phyloP scores from a whole-genome alignment of 2,113 vertebrate species.

The Heloderma charlesbogerti region DNA sequence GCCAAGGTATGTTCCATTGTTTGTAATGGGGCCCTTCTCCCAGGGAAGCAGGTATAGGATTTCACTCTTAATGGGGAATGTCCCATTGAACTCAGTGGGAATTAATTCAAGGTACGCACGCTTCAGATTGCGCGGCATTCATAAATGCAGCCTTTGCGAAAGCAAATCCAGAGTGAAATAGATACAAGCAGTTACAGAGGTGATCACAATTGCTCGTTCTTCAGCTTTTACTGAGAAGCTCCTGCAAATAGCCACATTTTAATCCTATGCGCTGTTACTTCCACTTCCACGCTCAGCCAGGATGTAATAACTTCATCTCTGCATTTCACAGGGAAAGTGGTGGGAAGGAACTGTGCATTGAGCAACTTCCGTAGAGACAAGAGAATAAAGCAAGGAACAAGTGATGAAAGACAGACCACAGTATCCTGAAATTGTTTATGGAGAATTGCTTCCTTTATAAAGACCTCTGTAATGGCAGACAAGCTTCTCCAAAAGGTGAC shows the following conservation, averaged over 20 bases:
- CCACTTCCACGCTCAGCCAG: neutral
- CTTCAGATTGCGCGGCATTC: no score
- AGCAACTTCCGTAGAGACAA: constrained; percentile 38
- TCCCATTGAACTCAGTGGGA: no score
- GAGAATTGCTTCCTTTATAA: constrained; percentile 49
- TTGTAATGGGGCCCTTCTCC: no score
- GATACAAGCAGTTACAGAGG: neutral
- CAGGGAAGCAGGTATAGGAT: neutral
- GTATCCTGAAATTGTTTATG: constrained; percentile 12
- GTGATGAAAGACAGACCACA: constrained; percentile 19
- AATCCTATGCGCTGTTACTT: neutral
- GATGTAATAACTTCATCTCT: constrained; percentile 25
- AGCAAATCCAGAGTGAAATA: neutral
- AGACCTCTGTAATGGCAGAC: neutral
- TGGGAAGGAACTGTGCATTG: neutral
- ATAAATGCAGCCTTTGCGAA: neutral
- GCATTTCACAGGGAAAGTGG: constrained; percentile 16
- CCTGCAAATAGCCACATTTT: neutral
- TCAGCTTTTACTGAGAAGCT: neutral
- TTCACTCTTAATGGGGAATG: no score
- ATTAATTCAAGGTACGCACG: no score
- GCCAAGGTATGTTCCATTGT: no score
- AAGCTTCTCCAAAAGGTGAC: neutral
- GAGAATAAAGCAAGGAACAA: constrained; percentile 45
- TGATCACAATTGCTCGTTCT: neutral